Evolutionary conservation across 2,888 invertebrate species (phyloP).

Genomic region (Anodontia alba): DNA sequence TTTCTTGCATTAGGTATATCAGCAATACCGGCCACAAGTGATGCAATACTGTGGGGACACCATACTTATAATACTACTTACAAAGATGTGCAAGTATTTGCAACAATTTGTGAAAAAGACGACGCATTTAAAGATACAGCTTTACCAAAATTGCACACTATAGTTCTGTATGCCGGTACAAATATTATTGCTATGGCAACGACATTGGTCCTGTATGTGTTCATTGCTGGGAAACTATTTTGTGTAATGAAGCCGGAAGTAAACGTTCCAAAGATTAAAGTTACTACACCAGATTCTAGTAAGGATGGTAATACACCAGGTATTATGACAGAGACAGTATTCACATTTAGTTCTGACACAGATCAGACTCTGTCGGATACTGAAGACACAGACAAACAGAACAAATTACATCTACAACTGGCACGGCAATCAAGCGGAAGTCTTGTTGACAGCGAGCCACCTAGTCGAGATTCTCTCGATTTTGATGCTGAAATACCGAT

Average conservation of each 20-base stretch:
- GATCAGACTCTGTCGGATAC: slow-evolving; percentile 40
- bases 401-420: neutral
- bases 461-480: slow-evolving; percentile 7
- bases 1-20: slow-evolving; percentile 40
- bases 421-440: slow-evolving; percentile 3
- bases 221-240: slow-evolving; percentile 52
- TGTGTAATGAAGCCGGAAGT: slow-evolving; percentile 21
- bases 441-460: slow-evolving; percentile 6
- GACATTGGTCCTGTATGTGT: slow-evolving; percentile 46
- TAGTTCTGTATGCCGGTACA: slow-evolving; percentile 47
- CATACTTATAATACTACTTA: slow-evolving; percentile 34
- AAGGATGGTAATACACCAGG: neutral
- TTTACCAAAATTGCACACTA: slow-evolving; percentile 48
- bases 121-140: slow-evolving; percentile 52
- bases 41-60: slow-evolving; percentile 57
- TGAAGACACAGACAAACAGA: slow-evolving; percentile 20
- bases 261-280: slow-evolving; percentile 32
- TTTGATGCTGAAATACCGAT: neutral
- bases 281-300: slow-evolving; percentile 15
- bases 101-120: slow-evolving; percentile 54
- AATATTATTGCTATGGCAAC: slow-evolving; percentile 42
- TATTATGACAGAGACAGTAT: neutral
- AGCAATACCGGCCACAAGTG: slow-evolving; percentile 47
- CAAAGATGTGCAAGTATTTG: slow-evolving; percentile 18
- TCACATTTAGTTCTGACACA: neutral